Percentiles rank a stretch among this genome's conserved stretches.
phyloP scores from a whole-genome alignment of 37 sponge, comb jelly and placozoan species.

The Beroe forskalii region DNA sequence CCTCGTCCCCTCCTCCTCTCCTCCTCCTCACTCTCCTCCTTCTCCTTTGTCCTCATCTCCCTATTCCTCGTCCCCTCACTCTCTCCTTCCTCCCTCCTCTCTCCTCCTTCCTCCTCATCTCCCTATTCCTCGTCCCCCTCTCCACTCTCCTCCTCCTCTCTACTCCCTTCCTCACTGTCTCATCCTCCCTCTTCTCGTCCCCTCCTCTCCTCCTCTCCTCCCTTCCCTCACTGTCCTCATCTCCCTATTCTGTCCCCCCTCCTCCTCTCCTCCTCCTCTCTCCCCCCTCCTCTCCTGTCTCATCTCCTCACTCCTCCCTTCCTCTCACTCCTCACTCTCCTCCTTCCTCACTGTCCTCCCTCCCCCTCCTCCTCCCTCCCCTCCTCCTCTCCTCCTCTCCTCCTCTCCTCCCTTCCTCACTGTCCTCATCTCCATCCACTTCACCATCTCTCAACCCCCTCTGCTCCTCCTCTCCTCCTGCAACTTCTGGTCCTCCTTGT shows the following conservation, averaged over 20 bases:
- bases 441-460: conserved; percentile 82
- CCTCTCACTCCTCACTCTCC: too few relatives aligned
- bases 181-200: not conserved
- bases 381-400: conserved; percentile 72
- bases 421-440: conserved; percentile 53
- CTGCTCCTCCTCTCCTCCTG: conserved; percentile 72
- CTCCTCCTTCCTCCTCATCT: not conserved
- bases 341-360: too few relatives aligned
- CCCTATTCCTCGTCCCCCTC: too few relatives aligned
- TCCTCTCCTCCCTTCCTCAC: conserved; percentile 80
- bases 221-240: not conserved
- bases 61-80: not conserved
- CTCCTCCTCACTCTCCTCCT: not conserved
- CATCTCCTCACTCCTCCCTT: too few relatives aligned
- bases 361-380: too few relatives aligned
- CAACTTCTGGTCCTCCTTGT: conserved; percentile 87
- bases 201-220: not conserved
- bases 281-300: too few relatives aligned
- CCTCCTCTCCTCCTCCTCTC: not conserved
- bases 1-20: not conserved
- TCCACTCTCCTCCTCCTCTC: too few relatives aligned
- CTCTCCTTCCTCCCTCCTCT: not conserved
- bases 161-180: too few relatives aligned
- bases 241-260: not conserved
- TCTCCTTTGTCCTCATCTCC: not conserved